Evolutionary conservation across 1,140 invertebrate genomes (phyloP), one percentile per base, ranked within the genome.

Genomic region (Limonius californicus): DNA sequence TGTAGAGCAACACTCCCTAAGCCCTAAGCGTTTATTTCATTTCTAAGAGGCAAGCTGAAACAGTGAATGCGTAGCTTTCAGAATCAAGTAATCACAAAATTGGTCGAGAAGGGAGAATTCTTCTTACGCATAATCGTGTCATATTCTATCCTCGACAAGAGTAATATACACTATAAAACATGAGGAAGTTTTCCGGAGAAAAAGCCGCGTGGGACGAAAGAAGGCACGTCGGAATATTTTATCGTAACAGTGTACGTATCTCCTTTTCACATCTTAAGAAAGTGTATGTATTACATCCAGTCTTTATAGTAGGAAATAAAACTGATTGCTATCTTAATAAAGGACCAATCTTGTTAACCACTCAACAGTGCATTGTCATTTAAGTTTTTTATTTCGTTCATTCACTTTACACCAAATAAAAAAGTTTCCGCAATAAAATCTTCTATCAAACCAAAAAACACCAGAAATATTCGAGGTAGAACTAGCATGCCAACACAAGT

Each of bases 311-410:
- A 68, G 68, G 72, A 70, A 74, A 76, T 76, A 76, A 76, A 76
- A 74, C 72, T 72, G 74, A 75, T 76, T 76, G 74, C 73, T 74
- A 76, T 76, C 74, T 76, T 76, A 76, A 76, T 76, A 73, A 73
- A 72, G 62, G 74, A 74, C 70, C 74, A 74, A 76, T 76, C 74
- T 76, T 76, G 74, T 76, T 76, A 76, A 74, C 72, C 71, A 67
- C 71, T 71, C 68, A 68, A 72, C 72, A 68, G 69, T 72, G 67
- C 68, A 70, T 74, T 68, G 72, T 70, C 70, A 63, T 68, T 70
- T 70, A 57, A 66, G 62, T 70, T 72, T 69, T 71, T 68, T 70
- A 65, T 66, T 70, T 70, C 60, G 56, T 62, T 64, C 64, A 59
- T 61, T 67, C 63, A 58, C 39, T 68, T 65, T 63, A 55, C 69